These are phyloP conservation scores for Gryllus bimaculatus DNA, from an alignment of 1,140 invertebrate genomes.

Conservation along the genomic window DNA sequence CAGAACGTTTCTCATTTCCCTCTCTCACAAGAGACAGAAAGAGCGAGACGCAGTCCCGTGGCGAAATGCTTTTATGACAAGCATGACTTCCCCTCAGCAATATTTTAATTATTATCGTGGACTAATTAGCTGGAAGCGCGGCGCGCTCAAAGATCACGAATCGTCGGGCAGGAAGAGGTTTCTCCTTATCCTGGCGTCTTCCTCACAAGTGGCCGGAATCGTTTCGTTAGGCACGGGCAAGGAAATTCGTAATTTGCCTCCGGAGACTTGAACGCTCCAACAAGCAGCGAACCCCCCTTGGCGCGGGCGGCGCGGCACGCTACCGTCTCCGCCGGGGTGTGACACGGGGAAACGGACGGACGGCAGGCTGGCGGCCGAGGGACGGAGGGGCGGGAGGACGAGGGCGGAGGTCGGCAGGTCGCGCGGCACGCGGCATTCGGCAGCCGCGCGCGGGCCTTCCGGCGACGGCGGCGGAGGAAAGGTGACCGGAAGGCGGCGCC, in stretches of 20 bases:
- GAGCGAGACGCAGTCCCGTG: neutral
- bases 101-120: neutral
- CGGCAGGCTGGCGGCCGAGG: too few species aligned
- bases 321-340: neutral
- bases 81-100: neutral
- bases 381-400: too few species aligned
- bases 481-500: neutral
- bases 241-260: neutral
- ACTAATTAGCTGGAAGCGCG: neutral
- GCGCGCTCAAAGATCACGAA: neutral
- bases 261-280: neutral
- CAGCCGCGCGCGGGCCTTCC: neutral
- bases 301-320: neutral
- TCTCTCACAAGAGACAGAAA: neutral
- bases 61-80: neutral
- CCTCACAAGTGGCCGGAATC: neutral
- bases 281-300: neutral
- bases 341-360: neutral
- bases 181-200: neutral
- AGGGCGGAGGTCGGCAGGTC: neutral
- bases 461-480: neutral
- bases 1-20: neutral
- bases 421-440: neutral
- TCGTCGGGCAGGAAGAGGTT: neutral
- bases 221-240: neutral